Evolutionary conservation across 2,797 vertebrate genomes (phyloP), one percentile per base, ranked within the genome.

Genomic region (Pogoniulus pusillus): DNA sequence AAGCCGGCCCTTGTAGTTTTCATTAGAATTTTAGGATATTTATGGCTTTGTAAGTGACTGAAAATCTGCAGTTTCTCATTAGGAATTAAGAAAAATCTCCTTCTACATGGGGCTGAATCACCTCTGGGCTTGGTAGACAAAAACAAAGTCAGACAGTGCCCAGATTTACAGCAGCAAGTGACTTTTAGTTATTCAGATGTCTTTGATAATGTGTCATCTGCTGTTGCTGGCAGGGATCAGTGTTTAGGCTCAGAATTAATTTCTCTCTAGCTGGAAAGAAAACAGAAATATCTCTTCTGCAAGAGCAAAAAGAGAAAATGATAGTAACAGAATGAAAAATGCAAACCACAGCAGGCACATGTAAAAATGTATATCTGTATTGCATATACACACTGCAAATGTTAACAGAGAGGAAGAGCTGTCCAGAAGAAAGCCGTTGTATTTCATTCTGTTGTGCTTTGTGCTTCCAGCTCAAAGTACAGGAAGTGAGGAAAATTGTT

Each of bases 121-220:
- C 91, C 87, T 93, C 92, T 94, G 93, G 81, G 91, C 73, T 62
- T 91, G 51, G 35, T 13, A 91, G 91, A 95, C 91, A 90, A 81
- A 96, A 94, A 65, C 88, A 39, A 90, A 96, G 60, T 91, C 87
- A 94, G 95, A 93, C 95, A 95, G 82, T 79, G 84, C 90, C 91
- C 92, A 94, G 90, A 95, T 95, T 96, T 94, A 91, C 90, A 91
- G 64, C 87, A 95, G 95, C 72, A 95, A 96, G 89, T 88, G 77
- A 24, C 79, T 95, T 69, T 91, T 92, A 60, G 64, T 94, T 95
- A 85, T 85, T 95, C 76, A 80, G 73, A 75, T 93, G 74, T 92
- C 89, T 96, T 83, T 93, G 93, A 82, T 91, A 95, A 93, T 35
- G 66, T 93, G 81, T 95, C 93, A 93, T 87, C 91, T 1, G 0